Evolutionary conservation across 92 coral and sea anemone species (phyloP).

Genomic region (Umimayanthus kanabou): DNA sequence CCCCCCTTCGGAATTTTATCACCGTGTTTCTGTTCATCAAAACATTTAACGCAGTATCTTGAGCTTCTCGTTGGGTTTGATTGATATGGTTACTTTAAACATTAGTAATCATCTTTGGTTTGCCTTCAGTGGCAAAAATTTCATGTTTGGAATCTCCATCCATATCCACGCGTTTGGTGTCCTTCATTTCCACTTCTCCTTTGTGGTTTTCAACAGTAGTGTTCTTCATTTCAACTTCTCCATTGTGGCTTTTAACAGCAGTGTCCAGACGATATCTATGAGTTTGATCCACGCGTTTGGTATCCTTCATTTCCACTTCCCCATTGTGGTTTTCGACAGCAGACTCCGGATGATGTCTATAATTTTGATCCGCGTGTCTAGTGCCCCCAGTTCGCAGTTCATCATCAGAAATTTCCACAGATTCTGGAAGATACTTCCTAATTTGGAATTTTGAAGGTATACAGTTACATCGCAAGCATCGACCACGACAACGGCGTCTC

Average conservation of each 20-base stretch:
- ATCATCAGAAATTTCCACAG: neutral
- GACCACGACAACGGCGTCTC: slow-evolving; percentile 12
- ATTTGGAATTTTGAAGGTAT: slow-evolving; percentile 12
- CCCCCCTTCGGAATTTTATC: no score
- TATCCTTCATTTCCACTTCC: neutral
- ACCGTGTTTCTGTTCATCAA: no score
- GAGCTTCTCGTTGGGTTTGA: no score
- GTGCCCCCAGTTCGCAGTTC: neutral
- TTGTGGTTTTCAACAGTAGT: neutral
- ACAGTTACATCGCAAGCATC: slow-evolving; percentile 14
- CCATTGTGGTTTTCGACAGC: neutral
- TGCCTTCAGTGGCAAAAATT: neutral
- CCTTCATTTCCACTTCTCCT: neutral
- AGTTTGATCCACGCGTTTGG: no score
- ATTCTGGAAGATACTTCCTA: neutral
- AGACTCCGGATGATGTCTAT: neutral
- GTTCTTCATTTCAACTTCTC: no score
- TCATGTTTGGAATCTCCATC: no score
- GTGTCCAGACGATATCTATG: neutral
- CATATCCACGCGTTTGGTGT: neutral
- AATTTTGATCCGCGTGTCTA: neutral
- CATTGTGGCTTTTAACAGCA: neutral
- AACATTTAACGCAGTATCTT: no score
- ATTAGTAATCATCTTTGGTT: neutral
- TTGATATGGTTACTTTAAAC: no score